Conservation (phyloP, 2,888 invertebrate species). For the Drosophila recens region DNA sequence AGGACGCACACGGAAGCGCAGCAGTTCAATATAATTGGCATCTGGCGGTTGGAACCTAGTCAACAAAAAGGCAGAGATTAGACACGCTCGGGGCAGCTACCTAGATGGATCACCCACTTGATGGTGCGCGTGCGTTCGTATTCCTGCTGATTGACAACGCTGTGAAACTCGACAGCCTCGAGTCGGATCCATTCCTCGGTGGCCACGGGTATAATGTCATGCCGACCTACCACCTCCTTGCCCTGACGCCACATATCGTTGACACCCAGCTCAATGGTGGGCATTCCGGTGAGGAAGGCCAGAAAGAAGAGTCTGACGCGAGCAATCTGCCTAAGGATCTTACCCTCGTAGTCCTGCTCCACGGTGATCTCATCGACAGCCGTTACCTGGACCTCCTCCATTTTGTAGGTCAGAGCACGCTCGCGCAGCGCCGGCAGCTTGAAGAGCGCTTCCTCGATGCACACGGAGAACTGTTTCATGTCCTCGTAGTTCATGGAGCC, state of each 20-base stretch:
- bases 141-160: conserved; percentile 95
- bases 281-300: conserved; percentile 98
- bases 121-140: conserved; percentile 94
- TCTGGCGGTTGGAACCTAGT: conserved; percentile 97
- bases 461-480: conserved; percentile 95
- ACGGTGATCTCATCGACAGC: conserved; percentile 97
- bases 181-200: conserved; percentile 99
- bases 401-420: conserved; percentile 95
- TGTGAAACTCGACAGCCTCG: conserved; percentile 97
- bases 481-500: conserved; percentile 96
- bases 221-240: conserved; percentile 99
- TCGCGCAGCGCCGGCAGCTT: conserved; percentile 93
- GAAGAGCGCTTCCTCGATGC: conserved; percentile 97
- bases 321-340: conserved; percentile 95
- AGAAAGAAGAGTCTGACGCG: conserved; percentile 97
- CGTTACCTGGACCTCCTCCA: conserved; percentile 97
- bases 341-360: conserved; percentile 94
- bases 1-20: conserved; percentile 97
- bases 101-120: conserved; percentile 87
- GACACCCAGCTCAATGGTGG: conserved; percentile 97
- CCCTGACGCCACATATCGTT: conserved; percentile 99
- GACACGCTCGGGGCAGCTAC: neutral
- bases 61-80: conserved; percentile 40
- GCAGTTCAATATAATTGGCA: conserved; percentile 98
- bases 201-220: conserved; percentile 99